Evolutionary conservation across 2,888 invertebrate species (phyloP).

Genomic region (Pinctada fucata): DNA sequence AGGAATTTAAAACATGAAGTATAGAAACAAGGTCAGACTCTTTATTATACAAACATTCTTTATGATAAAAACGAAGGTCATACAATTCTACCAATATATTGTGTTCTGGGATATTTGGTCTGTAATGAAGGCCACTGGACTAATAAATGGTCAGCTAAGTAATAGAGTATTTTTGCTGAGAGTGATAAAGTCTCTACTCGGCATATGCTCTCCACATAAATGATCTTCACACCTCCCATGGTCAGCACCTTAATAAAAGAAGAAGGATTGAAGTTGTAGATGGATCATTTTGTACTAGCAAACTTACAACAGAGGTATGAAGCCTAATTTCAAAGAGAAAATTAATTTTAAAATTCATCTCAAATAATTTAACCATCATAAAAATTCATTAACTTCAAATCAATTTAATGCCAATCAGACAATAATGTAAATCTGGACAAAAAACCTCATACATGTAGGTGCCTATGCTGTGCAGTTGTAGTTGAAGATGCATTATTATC

Average conservation of each 20-base stretch:
- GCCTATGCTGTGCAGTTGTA: no score
- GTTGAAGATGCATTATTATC: no score
- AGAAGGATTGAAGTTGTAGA: background rate
- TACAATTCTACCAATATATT: constrained; percentile 86
- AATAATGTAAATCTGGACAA: no score
- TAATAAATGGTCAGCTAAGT: constrained; percentile 88
- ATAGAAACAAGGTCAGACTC: no score
- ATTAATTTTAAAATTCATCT: no score
- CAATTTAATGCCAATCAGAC: no score
- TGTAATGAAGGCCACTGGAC: constrained; percentile 94
- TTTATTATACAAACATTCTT: background rate
- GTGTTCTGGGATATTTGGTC: constrained; percentile 82
- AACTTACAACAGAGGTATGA: no score
- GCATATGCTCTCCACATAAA: constrained; percentile 97
- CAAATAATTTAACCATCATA: no score
- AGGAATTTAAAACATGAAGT: no score
- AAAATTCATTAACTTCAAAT: no score
- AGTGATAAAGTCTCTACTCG: constrained; percentile 92
- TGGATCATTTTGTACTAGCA: background rate
- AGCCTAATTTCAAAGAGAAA: no score
- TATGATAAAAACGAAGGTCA: constrained; percentile 38
- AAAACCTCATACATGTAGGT: no score
- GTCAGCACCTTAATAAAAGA: constrained; percentile 43
- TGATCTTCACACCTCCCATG: constrained; percentile 81
- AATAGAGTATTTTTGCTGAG: constrained; percentile 89